Evolutionary conservation across 2,113 vertebrate genomes (phyloP).

Genomic region (Progne subis): DNA sequence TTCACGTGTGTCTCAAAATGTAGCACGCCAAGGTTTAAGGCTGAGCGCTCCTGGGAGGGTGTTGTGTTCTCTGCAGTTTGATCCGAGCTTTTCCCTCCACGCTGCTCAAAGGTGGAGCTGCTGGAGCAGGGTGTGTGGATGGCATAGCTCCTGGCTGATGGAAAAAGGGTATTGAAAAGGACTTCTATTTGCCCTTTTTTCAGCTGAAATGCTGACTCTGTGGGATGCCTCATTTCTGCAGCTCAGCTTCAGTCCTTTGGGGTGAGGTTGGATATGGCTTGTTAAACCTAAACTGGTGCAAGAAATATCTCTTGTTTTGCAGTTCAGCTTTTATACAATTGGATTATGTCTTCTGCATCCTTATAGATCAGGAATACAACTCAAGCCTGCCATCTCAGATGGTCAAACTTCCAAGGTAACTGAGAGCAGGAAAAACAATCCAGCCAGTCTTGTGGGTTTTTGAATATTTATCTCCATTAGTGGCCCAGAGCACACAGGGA

Average conservation of each 20-base stretch:
- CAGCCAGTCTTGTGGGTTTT: not conserved
- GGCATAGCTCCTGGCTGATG: not conserved
- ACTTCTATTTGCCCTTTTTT: not conserved
- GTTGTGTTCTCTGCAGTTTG: not conserved
- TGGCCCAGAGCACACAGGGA: not conserved
- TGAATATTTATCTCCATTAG: not conserved
- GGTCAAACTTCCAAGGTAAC: not conserved
- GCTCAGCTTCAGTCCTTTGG: not conserved
- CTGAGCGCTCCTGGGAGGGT: not conserved
- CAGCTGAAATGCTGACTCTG: not conserved
- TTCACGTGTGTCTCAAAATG: not conserved
- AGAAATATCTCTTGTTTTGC: not conserved
- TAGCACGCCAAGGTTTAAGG: not conserved
- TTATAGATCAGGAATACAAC: not conserved
- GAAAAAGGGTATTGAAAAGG: no score
- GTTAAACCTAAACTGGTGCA: not conserved
- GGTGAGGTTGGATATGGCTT: not conserved
- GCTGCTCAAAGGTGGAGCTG: not conserved
- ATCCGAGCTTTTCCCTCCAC: accelerated
- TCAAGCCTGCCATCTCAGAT: not conserved
- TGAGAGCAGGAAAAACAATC: not conserved
- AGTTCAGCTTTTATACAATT: not conserved
- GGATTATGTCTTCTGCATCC: not conserved
- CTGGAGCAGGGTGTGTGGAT: not conserved
- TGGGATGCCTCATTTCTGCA: not conserved